A percentile compares a stretch with the other conserved stretches of the same genome.
These are phyloP conservation scores for Osmerus mordax DNA, from an alignment of 2,113 vertebrate species.

Conservation along the genomic window DNA sequence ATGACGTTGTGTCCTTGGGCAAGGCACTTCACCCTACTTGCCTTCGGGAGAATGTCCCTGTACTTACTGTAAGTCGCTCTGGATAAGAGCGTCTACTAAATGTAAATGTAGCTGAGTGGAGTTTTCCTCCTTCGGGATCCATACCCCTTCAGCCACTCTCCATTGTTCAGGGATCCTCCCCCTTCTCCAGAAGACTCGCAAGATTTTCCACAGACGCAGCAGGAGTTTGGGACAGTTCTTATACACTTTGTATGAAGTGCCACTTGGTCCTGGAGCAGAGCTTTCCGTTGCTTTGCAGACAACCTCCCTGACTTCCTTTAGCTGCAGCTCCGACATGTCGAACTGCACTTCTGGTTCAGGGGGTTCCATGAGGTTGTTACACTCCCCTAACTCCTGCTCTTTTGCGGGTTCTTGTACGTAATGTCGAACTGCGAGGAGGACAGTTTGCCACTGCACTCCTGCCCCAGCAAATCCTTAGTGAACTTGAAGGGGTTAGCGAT, in stretches of 20 bases:
- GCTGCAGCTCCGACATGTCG: no score
- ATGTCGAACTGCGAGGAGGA: conserved; percentile 5
- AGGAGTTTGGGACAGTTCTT: conserved; percentile 25
- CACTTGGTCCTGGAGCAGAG: no score
- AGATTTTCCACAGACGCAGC: conserved; percentile 8
- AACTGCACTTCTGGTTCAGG: neutral
- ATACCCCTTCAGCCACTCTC: conserved; percentile 16
- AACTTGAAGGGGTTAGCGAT: conserved; percentile 21
- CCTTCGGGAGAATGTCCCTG: no score
- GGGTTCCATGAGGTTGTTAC: neutral
- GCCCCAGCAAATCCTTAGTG: neutral
- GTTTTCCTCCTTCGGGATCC: conserved; percentile 19
- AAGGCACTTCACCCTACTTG: no score
- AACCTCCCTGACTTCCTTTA: no score
- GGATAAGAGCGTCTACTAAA: no score
- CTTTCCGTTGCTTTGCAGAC: no score
- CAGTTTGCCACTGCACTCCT: conserved; percentile 10
- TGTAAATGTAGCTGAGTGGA: neutral
- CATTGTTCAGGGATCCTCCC: conserved; percentile 17
- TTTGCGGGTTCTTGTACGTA: conserved; percentile 13
- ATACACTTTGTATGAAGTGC: conserved; percentile 10
- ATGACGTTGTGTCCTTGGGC: no score
- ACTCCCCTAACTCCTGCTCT: conserved; percentile 23
- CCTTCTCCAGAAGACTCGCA: conserved; percentile 15
- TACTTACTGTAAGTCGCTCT: no score